Conservation (phyloP, 2,113 vertebrate genomes). For the Vulpes vulpes region DNA sequence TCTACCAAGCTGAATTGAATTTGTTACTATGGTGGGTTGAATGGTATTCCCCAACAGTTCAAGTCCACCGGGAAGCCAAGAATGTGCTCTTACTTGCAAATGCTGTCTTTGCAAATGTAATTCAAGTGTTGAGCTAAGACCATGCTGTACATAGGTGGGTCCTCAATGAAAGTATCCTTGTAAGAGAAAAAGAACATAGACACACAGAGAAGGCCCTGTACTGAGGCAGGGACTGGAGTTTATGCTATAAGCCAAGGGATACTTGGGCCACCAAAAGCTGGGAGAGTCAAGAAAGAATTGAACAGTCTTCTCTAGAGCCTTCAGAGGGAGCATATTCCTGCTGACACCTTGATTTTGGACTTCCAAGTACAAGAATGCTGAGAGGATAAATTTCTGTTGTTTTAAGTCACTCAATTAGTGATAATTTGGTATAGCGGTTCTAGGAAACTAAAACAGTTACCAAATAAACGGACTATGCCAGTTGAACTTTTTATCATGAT, state of each 20-base stretch:
- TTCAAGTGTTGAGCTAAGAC: background rate
- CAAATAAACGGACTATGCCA: background rate
- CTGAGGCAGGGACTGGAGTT: background rate
- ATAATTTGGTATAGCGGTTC: background rate
- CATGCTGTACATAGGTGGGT: background rate
- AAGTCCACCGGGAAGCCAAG: background rate
- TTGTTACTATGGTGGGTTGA: background rate
- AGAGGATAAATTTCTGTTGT: background rate
- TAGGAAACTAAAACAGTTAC: background rate
- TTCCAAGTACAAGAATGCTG: background rate
- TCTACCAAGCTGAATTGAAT: background rate
- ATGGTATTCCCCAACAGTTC: background rate
- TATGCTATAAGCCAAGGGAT: background rate
- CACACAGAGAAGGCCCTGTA: background rate
- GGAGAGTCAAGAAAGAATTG: background rate
- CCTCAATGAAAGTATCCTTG: background rate
- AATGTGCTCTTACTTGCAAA: background rate
- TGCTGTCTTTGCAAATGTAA: background rate
- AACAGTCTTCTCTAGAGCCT: background rate
- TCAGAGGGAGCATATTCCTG: background rate
- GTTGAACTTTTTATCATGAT: background rate
- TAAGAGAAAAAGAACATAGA: background rate
- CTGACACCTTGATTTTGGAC: background rate
- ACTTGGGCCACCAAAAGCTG: background rate
- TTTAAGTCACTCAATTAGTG: background rate